These are phyloP conservation scores for Carcharodon carcharias DNA, from an alignment of 2,797 vertebrate species.

Conservation along the genomic window DNA sequence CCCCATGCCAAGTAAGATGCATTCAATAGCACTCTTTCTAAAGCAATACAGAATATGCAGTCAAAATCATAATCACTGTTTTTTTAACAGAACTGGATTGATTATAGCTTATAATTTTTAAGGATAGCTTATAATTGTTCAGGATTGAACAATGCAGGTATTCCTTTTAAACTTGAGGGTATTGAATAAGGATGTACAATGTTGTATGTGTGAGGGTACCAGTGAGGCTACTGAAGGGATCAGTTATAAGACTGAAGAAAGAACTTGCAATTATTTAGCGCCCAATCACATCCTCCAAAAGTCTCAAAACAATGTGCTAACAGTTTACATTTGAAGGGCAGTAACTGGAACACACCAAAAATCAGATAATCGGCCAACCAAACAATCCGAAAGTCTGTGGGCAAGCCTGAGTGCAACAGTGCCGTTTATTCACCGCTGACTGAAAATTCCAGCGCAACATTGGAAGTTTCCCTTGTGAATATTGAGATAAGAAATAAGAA, in stretches of 20 bases:
- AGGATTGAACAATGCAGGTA: neutral
- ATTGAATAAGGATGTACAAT: neutral
- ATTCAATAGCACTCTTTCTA: neutral
- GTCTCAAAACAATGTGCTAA: neutral
- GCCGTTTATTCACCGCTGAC: neutral
- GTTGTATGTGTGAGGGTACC: neutral
- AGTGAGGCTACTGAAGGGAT: neutral
- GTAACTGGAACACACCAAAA: neutral
- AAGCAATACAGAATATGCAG: neutral
- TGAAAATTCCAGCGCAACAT: neutral
- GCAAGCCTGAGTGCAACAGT: neutral
- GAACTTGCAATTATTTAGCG: neutral
- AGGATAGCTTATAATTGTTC: neutral
- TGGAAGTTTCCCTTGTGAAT: neutral
- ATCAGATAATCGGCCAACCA: neutral
- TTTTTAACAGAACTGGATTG: neutral
- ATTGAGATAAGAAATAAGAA: neutral
- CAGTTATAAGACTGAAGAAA: neutral
- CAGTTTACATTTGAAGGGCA: neutral
- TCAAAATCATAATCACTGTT: neutral
- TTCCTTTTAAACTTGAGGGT: neutral
- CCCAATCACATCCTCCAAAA: too few species aligned
- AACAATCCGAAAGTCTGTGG: too few species aligned
- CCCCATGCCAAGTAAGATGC: neutral
- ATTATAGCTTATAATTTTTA: neutral